Conservation (phyloP, 2,797 vertebrate genomes). For the Neopelma chrysocephalum region DNA sequence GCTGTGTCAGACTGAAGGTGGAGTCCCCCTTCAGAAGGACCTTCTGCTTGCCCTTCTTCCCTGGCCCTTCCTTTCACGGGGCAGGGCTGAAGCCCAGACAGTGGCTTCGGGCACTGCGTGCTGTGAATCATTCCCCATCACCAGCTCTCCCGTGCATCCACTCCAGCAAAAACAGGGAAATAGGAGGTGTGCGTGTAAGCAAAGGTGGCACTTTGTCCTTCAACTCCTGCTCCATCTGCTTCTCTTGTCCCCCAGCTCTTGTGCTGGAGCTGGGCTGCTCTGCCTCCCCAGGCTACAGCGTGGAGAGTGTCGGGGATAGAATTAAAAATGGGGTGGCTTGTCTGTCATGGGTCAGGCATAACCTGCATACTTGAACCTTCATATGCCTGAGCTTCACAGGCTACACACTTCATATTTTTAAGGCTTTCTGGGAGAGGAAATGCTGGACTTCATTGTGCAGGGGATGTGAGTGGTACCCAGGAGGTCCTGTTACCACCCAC, state of each 20-base stretch:
- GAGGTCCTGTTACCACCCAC: background rate
- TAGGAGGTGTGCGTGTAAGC: background rate
- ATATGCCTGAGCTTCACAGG: background rate
- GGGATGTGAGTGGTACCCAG: background rate
- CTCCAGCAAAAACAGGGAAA: background rate
- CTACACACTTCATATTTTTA: background rate
- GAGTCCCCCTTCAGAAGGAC: background rate
- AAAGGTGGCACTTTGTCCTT: background rate
- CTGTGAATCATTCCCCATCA: background rate
- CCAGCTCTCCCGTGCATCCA: background rate
- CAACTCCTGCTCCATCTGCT: rapidly evolving
- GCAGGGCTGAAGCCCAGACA: background rate
- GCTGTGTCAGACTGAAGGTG: background rate
- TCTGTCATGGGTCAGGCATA: background rate
- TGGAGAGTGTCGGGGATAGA: background rate
- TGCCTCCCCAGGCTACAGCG: background rate
- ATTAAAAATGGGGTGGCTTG: background rate
- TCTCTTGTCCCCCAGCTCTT: background rate
- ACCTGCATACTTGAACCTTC: background rate
- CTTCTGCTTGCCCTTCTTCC: background rate
- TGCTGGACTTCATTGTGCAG: rapidly evolving
- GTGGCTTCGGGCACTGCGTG: background rate
- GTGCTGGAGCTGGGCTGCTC: background rate
- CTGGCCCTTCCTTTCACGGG: background rate
- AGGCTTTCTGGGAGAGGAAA: background rate